Evolutionary conservation across 2,797 vertebrate species (phyloP), one percentile per base, ranked within the genome.

Genomic region (Myotis daubentonii): DNA sequence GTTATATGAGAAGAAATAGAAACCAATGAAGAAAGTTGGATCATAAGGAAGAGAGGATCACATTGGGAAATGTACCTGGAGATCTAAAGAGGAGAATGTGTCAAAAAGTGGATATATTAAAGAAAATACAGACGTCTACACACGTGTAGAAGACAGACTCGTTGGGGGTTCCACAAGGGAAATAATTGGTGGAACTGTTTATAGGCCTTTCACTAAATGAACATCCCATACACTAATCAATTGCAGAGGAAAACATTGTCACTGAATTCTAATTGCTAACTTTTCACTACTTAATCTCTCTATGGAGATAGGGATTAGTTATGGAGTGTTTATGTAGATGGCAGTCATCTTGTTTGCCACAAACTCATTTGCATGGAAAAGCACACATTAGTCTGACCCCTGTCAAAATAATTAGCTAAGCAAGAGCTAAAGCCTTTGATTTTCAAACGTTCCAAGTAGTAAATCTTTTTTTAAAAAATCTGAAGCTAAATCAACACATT

Each of bases 351-450:
- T 80, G 47, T 62, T 95, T 94, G 62, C 47, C 70, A 87, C 41
- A 53, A n/a, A 17, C 12, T 96, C 49, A 6, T 74, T 94, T 94
- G 81, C 55, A 87, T 78, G 94, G 23, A 19, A 92, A 95, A 94
- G 70, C 10, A 30, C 36, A 86, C 57, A 95, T 55, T 74, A 90
- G 47, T 79, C 94, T 13, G 23, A 96, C 22, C 70, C 49, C 55
- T 80, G 89, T 89, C 62, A 92, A 94, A 94, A 94, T 93, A 97
- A 96, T 96, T 96, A 95, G 76, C 76, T 90, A 82, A 93, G 87
- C 93, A 85, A 85, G 11, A 96, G 71, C 85, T 86, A 94, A 94
- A 38, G 44, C 38, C 36, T 89, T 87, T 82, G 30, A 83, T 94
- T 86, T 95, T 68, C 87, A 9, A 82, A 76, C 6, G 2, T 75